phyloP scores from a whole-genome alignment of 2,797 vertebrate genomes.

The Myiotriccus ornatus region DNA sequence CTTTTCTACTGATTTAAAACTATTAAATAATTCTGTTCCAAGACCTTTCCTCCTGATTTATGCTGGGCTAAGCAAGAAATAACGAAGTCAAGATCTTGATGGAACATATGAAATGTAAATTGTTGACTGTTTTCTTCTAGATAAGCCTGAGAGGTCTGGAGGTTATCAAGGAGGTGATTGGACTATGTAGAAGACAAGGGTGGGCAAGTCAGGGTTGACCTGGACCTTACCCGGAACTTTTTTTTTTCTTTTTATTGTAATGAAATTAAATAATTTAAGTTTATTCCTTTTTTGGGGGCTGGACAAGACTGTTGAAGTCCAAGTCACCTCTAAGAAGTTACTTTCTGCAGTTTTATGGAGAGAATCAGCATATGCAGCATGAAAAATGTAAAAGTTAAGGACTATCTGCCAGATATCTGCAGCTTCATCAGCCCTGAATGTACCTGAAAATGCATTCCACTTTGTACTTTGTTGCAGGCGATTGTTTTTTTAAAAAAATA shows the following conservation, averaged over 20 bases:
- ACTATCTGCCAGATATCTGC: background rate
- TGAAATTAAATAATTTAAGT: background rate
- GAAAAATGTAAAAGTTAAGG: background rate
- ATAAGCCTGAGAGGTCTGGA: background rate
- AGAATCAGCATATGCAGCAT: background rate
- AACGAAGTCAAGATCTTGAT: background rate
- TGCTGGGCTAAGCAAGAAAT: background rate
- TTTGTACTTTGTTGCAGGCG: background rate
- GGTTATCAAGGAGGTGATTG: background rate
- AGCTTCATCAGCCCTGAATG: background rate
- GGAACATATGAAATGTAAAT: background rate
- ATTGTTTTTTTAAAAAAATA: background rate
- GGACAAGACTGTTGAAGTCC: background rate
- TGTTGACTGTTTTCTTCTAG: background rate
- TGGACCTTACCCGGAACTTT: background rate
- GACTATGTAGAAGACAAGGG: fast-evolving
- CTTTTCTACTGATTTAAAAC: background rate
- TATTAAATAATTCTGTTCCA: background rate
- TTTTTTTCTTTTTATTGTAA: background rate
- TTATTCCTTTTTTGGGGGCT: background rate
- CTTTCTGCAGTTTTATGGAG: background rate
- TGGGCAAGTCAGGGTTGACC: background rate
- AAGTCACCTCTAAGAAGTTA: background rate
- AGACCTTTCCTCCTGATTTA: background rate
- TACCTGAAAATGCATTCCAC: background rate